Conservation (phyloP, 2,797 vertebrate species). For the Peromyscus attwateri region DNA sequence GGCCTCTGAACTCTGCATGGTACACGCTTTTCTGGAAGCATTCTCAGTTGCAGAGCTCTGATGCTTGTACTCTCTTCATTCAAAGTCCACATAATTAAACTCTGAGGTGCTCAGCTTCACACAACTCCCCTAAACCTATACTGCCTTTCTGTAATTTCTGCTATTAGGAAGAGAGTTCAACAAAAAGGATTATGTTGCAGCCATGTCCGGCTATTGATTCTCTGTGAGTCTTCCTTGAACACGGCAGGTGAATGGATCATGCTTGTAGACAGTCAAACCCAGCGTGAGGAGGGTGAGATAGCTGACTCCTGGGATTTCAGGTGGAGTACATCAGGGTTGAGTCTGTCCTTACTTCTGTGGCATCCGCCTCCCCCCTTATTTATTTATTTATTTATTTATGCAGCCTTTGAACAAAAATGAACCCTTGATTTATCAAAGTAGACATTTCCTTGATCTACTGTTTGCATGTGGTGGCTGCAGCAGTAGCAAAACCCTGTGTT, state of each 20-base stretch:
- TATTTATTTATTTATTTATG: neutral
- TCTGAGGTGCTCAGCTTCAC: neutral
- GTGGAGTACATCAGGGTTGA: neutral
- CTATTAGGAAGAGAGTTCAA: neutral
- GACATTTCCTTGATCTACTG: constrained; percentile 19
- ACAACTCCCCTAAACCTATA: neutral
- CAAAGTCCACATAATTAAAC: constrained; percentile 16
- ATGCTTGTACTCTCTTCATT: neutral
- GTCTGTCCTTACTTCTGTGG: constrained; percentile 3
- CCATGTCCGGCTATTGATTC: neutral
- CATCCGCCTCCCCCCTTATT: neutral
- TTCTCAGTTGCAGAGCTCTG: neutral
- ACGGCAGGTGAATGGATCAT: neutral
- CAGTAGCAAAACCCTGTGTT: neutral
- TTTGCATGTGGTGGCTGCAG: constrained; percentile 1
- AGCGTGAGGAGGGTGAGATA: neutral
- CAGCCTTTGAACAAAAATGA: constrained; percentile 52
- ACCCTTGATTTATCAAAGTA: constrained; percentile 12
- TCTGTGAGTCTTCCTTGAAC: constrained; percentile 16
- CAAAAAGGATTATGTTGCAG: constrained; percentile 13
- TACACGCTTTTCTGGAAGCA: neutral
- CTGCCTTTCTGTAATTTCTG: constrained; percentile 39
- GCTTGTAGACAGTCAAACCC: neutral
- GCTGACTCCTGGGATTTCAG: constrained; percentile 7
- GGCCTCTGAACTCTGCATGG: neutral